Evolutionary conservation across 2,888 invertebrate genomes (phyloP).

Genomic region (Leptinotarsa tumamoca): DNA sequence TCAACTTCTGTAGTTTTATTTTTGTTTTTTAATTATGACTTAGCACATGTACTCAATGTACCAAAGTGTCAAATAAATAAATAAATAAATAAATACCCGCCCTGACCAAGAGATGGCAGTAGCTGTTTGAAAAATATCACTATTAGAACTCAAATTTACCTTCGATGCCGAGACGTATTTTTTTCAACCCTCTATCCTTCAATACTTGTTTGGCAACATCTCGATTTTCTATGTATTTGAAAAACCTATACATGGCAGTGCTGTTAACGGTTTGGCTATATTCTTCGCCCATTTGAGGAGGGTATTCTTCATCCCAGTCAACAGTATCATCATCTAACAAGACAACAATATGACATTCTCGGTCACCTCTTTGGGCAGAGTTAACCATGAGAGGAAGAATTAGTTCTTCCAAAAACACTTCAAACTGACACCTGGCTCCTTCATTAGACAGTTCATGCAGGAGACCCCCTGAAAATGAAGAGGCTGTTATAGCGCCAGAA

Average conservation of each 20-base stretch:
- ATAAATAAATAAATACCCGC: too few relatives aligned
- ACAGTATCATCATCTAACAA: slow-evolving; percentile 94
- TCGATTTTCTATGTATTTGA: slow-evolving; percentile 99
- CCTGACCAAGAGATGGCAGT: too few relatives aligned
- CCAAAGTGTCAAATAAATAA: too few relatives aligned
- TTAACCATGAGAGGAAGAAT: slow-evolving; percentile 97
- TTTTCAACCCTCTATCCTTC: slow-evolving; percentile 98
- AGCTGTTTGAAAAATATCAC: too few relatives aligned
- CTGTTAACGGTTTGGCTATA: slow-evolving; percentile 97
- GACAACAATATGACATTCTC: slow-evolving; percentile 98
- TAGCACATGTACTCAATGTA: too few relatives aligned
- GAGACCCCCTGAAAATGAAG: slow-evolving; percentile 77
- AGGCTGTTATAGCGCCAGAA: not conserved
- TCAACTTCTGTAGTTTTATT: too few relatives aligned
- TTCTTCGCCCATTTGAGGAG: slow-evolving; percentile 99
- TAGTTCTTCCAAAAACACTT: slow-evolving; percentile 93
- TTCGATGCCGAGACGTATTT: slow-evolving; percentile 98
- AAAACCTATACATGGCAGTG: slow-evolving; percentile 96
- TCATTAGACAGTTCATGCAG: slow-evolving; percentile 99
- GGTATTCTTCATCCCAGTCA: slow-evolving; percentile 99
- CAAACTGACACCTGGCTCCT: slow-evolving; percentile 98
- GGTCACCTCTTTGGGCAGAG: slow-evolving; percentile 92
- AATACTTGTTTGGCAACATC: slow-evolving; percentile 99
- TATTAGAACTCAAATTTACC: slow-evolving; percentile 63
- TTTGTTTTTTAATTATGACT: too few relatives aligned